phyloP scores from a whole-genome alignment of 2,113 vertebrate genomes.

The Esox niger region DNA sequence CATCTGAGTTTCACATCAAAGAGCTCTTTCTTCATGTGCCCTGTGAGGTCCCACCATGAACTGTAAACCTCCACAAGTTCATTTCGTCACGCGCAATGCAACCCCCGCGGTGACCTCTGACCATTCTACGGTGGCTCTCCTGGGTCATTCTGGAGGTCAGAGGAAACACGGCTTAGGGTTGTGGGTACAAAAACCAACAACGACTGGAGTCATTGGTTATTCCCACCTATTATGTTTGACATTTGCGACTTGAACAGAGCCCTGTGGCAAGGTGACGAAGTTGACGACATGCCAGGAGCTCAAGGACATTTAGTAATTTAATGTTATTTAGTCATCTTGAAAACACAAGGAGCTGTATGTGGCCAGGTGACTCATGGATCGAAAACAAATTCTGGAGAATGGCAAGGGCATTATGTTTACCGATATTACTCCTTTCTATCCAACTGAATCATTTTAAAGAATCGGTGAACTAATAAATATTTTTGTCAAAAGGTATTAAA shows the following conservation, averaged over 20 bases:
- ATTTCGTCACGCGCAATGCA: not conserved
- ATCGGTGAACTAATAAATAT: no score
- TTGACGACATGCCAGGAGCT: slow-evolving; percentile 33
- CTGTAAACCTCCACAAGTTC: not conserved
- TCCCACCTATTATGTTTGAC: slow-evolving; percentile 34
- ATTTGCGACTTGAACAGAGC: slow-evolving; percentile 21
- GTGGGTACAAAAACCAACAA: slow-evolving; percentile 42
- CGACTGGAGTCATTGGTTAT: slow-evolving; percentile 19
- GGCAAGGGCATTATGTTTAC: slow-evolving; percentile 8
- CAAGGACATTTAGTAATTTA: no score
- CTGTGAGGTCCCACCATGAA: not conserved
- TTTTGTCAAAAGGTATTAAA: no score
- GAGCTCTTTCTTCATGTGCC: slow-evolving; percentile 7
- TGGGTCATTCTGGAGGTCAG: not conserved
- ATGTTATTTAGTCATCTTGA: slow-evolving; percentile 43
- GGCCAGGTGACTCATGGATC: not conserved
- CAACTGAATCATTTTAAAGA: slow-evolving; percentile 21
- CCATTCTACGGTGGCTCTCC: no score
- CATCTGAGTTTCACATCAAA: slow-evolving; percentile 32
- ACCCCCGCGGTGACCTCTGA: no score
- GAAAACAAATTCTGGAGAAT: slow-evolving; percentile 19
- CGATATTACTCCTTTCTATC: slow-evolving; percentile 31
- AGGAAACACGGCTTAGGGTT: slow-evolving; percentile 4
- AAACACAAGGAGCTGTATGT: slow-evolving; percentile 38
- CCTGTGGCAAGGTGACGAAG: not conserved